Conservation (phyloP, 2,113 vertebrate genomes). For the Pyxicephalus adspersus region DNA sequence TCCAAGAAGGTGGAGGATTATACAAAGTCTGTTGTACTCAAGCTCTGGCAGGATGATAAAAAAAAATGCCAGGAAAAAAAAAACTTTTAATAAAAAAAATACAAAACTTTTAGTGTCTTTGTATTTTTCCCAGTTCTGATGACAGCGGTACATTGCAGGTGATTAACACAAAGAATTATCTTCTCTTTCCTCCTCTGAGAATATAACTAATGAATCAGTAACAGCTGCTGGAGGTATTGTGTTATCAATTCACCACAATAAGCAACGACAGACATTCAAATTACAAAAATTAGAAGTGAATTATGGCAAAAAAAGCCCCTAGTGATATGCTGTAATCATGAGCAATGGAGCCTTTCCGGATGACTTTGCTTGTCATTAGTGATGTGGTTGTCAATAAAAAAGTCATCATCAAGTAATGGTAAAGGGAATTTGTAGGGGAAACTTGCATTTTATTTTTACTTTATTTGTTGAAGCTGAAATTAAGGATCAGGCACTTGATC, state of each 20-base stretch:
- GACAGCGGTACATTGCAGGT: constrained; percentile 60
- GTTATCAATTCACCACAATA: constrained; percentile 74
- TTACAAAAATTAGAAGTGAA: constrained; percentile 70
- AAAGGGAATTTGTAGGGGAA: no score
- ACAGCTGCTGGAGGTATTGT: constrained; percentile 71
- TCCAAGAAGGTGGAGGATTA: no score
- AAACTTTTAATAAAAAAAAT: constrained; percentile 40
- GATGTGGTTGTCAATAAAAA: background rate
- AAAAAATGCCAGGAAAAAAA: background rate
- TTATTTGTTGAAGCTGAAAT: no score
- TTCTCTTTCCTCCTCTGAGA: constrained; percentile 69
- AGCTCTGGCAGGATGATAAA: no score
- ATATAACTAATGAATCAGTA: constrained; percentile 73
- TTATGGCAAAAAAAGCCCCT: constrained; percentile 71
- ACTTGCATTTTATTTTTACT: no score
- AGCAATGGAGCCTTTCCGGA: background rate
- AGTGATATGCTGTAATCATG: background rate
- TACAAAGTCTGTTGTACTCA: no score
- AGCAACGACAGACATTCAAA: constrained; percentile 74
- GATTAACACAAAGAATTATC: constrained; percentile 79
- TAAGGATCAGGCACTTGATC: no score
- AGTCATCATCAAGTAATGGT: background rate
- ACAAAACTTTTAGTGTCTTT: constrained; percentile 58
- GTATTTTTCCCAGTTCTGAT: constrained; percentile 3
- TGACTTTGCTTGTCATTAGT: background rate